A percentile compares a stretch with the other conserved stretches of the same genome.
Evolutionary conservation across 2,888 invertebrate species (phyloP).

Genomic region (Nudaria mundana): DNA sequence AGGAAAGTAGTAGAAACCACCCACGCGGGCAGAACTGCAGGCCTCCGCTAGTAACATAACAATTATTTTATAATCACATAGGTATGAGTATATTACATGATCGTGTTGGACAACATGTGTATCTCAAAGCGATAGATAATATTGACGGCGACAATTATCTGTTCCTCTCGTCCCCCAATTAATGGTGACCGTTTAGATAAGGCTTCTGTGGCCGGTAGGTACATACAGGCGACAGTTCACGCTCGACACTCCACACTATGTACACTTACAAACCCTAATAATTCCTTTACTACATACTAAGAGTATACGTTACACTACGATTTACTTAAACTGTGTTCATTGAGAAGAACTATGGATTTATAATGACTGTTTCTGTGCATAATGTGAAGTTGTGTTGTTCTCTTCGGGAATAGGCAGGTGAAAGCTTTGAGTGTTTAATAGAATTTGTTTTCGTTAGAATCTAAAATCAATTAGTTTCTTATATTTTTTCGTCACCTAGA

Average conservation of each 20-base stretch:
- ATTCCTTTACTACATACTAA: neutral
- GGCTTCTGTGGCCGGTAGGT: slow-evolving; percentile 21
- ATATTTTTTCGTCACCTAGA: too few relatives aligned
- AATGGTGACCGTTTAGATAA: slow-evolving; percentile 43
- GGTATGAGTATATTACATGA: slow-evolving; percentile 1
- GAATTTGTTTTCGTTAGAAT: too few relatives aligned
- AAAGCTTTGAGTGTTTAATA: neutral
- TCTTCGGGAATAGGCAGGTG: slow-evolving; percentile 5
- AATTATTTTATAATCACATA: slow-evolving; percentile 12
- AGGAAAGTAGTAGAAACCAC: too few relatives aligned
- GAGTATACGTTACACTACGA: neutral
- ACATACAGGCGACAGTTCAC: slow-evolving; percentile 29
- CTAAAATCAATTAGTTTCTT: too few relatives aligned
- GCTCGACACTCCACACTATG: slow-evolving; percentile 22
- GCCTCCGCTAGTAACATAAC: slow-evolving; percentile 14
- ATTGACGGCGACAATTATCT: slow-evolving; percentile 31
- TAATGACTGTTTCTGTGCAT: neutral
- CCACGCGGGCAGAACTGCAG: too few relatives aligned
- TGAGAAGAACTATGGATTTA: neutral
- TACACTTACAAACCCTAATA: neutral
- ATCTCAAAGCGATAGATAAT: slow-evolving; percentile 33
- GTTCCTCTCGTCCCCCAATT: slow-evolving; percentile 43
- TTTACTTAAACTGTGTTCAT: slow-evolving; percentile 2
- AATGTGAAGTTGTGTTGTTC: neutral
- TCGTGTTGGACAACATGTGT: slow-evolving; percentile 22